Evolutionary conservation across 2,888 invertebrate genomes (phyloP), one percentile per base, ranked within the genome.

Genomic region (Drosophila tripunctata): DNA sequence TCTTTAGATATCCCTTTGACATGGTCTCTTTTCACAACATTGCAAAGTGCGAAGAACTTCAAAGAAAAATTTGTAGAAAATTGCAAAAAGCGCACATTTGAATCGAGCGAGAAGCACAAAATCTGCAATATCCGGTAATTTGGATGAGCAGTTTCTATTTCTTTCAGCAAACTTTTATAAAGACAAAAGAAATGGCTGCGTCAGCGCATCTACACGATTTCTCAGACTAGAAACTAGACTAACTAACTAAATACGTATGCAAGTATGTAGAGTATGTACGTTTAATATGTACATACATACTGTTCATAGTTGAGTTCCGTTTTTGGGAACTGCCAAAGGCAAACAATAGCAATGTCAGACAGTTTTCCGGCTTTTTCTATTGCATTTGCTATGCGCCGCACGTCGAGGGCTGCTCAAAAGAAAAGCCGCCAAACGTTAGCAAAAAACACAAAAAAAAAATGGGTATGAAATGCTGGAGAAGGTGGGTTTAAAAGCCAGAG

Each of bases 41-140:
- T 24, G 40, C 35, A 35, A 56, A 31, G 38, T 38, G 50, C 21
- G 45, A 36, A 41, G 14, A 74, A 56, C 31, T 40, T 56, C 44
- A 63, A 75, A 47, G 33, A 52, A 58, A 57, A 51, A 30, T 33
- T 31, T 52, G n/a, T 21, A 27, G 36, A 54, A 67, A 52, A 74
- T 22, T 36, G 30, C 33, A 33, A 57, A 57, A 40, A 44, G 31
- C 33, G 14, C 47, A 30, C 61, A 67, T 66, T 66, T 54, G 58
- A 64, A 60, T 24, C 24, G 41, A 66, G n/a, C n/a, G 61, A 70
- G 58, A 68, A 74, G 60, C 38, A 57, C 64, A 33, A 77, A 68
- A 79, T 79, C 65, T 78, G 78, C 82, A 65, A 80, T 75, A 84
- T 84, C 78, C 84, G 75, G 63, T 55, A 64, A 81, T 78, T 78